These are phyloP conservation scores for Lacanobia wlatinum DNA, from an alignment of 2,888 invertebrate genomes.

Conservation along the genomic window DNA sequence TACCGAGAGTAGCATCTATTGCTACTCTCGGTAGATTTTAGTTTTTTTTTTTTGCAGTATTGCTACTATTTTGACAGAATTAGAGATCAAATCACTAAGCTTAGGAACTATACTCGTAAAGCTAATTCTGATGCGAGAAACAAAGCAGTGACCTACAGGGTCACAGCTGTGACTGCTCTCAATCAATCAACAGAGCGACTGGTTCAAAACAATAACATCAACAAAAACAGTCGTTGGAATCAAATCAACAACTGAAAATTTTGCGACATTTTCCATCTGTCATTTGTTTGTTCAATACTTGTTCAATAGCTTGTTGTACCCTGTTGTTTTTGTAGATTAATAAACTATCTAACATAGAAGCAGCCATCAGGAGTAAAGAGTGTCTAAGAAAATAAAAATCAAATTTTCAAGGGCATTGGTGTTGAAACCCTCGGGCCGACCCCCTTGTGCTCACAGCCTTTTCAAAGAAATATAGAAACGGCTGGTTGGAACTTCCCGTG, in stretches of 20 bases:
- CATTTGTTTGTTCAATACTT: constrained; percentile 21
- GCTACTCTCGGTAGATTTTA: no score
- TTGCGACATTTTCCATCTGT: constrained; percentile 21
- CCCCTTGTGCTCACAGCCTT: no score
- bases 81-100: neutral
- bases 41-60: no score
- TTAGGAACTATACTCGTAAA: neutral
- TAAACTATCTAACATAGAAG: neutral
- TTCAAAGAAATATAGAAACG: no score
- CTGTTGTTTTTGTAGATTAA: no score
- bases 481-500: no score
- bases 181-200: constrained; percentile 10
- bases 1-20: neutral
- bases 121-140: neutral
- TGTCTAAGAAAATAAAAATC: no score
- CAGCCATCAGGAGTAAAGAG: no score
- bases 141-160: neutral
- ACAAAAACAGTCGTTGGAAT: constrained; percentile 33
- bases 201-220: constrained; percentile 35
- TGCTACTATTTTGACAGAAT: neutral
- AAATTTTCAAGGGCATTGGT: no score
- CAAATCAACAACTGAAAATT: constrained; percentile 25
- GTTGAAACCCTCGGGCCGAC: no score
- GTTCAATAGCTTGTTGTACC: neutral
- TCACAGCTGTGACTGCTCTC: constrained; percentile 10